Conservation (phyloP, 1,140 invertebrate genomes). For the Eumaeus atala region DNA sequence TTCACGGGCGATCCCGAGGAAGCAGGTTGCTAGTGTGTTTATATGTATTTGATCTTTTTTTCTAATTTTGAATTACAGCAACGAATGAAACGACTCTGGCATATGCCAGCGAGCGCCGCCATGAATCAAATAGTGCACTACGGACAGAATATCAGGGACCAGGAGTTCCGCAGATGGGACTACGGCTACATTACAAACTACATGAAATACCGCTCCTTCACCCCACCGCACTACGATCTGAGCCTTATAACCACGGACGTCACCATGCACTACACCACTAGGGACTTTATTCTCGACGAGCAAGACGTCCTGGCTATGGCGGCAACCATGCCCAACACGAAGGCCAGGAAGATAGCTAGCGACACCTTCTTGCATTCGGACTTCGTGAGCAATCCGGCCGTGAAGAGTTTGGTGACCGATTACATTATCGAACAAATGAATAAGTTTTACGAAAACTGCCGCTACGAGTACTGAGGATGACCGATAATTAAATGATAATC, state of each 20-base stretch:
- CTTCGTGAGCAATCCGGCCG: constrained; percentile 31
- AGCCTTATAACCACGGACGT: constrained; percentile 31
- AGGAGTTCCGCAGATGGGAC: constrained; percentile 38
- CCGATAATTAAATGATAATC: background rate
- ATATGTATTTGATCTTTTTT: no score
- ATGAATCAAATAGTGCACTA: constrained; percentile 46
- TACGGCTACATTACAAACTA: constrained; percentile 30
- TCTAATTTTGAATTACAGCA: constrained; percentile 9
- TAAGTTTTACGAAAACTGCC: background rate
- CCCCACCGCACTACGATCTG: constrained; percentile 36
- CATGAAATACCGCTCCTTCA: constrained; percentile 24
- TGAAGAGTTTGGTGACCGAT: constrained; percentile 39
- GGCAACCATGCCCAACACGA: constrained; percentile 34
- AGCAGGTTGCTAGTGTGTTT: no score
- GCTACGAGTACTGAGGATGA: background rate
- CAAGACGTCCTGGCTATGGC: constrained; percentile 41
- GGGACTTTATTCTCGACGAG: constrained; percentile 35
- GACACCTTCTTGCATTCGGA: constrained; percentile 37
- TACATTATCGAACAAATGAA: constrained; percentile 34
- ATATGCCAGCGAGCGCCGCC: constrained; percentile 30
- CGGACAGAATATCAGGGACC: constrained; percentile 49
- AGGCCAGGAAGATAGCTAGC: constrained; percentile 32
- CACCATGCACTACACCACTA: constrained; percentile 42
- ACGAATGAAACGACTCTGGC: constrained; percentile 11
- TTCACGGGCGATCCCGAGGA: no score